Evolutionary conservation across 2,888 invertebrate genomes (phyloP).

Genomic region (Nomada flava): DNA sequence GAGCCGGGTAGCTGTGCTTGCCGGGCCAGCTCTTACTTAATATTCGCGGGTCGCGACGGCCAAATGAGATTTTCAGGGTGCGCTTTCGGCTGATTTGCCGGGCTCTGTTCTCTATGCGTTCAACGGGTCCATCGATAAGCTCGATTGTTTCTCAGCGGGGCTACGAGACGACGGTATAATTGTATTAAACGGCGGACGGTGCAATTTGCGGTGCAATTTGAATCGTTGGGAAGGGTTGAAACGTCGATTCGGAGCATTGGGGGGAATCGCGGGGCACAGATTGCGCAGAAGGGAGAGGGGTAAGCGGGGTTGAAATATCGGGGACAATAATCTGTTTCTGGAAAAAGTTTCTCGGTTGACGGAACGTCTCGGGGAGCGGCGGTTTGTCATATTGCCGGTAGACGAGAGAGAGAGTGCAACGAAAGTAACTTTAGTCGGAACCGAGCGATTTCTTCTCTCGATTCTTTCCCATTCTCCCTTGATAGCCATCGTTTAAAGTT

Average conservation of each 20-base stretch:
- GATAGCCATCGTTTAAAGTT: constrained; percentile 48
- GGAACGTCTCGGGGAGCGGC: neutral
- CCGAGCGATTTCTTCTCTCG: neutral
- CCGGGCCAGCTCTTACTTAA: constrained; percentile 29
- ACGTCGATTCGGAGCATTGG: neutral
- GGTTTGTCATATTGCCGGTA: neutral
- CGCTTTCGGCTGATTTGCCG: constrained; percentile 23
- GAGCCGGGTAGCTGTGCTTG: neutral
- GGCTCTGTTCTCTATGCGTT: neutral
- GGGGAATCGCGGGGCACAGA: neutral
- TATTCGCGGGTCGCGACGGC: constrained; percentile 38
- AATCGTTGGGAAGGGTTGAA: no score
- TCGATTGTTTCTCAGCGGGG: constrained; percentile 26
- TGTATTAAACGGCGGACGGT: constrained; percentile 20
- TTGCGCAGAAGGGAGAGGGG: neutral
- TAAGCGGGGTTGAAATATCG: neutral
- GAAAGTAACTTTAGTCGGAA: constrained; percentile 5
- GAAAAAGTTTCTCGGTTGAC: neutral
- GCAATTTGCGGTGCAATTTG: constrained; percentile 1
- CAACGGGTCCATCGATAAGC: constrained; percentile 16
- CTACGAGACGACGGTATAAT: constrained; percentile 23
- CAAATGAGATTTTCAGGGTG: constrained; percentile 50
- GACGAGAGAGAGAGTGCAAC: neutral
- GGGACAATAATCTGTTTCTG: neutral
- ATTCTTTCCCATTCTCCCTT: neutral